A percentile compares a stretch with the other conserved stretches of the same genome.
Evolutionary conservation across 2,113 vertebrate genomes (phyloP).

Genomic region (Hypocryptadius cinnamomeus): DNA sequence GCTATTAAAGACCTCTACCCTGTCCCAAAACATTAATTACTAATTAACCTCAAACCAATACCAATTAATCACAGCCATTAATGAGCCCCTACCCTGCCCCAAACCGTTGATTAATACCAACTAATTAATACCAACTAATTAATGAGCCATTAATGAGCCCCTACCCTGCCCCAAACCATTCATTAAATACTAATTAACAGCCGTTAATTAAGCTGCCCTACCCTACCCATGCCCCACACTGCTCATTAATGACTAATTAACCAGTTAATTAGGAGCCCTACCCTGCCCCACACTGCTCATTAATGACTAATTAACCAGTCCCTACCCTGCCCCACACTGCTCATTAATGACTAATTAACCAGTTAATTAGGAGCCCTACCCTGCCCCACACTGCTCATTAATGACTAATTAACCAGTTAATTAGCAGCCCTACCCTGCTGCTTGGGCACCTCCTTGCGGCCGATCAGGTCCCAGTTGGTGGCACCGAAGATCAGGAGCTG

Average conservation of each 20-base stretch:
- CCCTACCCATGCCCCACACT: too few relatives aligned
- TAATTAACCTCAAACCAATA: not conserved
- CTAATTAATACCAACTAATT: not conserved
- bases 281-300: too few relatives aligned
- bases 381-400: not conserved
- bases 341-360: not conserved
- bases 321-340: not conserved
- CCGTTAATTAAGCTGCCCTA: not conserved
- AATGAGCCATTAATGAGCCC: not conserved
- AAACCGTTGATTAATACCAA: not conserved
- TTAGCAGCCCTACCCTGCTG: not conserved
- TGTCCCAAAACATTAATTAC: not conserved
- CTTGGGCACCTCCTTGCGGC: not conserved
- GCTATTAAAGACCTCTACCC: not conserved
- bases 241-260: not conserved
- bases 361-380: not conserved
- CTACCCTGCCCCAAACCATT: not conserved
- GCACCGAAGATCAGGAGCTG: not conserved
- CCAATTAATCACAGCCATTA: not conserved
- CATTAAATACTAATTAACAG: not conserved
- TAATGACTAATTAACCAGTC: not conserved
- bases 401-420: not conserved
- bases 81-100: not conserved
- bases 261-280: not conserved
- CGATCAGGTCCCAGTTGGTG: not conserved